Base-by-base conservation (phyloP, 1,140 invertebrate species). In the Pectinophora gossypiella region DNA sequence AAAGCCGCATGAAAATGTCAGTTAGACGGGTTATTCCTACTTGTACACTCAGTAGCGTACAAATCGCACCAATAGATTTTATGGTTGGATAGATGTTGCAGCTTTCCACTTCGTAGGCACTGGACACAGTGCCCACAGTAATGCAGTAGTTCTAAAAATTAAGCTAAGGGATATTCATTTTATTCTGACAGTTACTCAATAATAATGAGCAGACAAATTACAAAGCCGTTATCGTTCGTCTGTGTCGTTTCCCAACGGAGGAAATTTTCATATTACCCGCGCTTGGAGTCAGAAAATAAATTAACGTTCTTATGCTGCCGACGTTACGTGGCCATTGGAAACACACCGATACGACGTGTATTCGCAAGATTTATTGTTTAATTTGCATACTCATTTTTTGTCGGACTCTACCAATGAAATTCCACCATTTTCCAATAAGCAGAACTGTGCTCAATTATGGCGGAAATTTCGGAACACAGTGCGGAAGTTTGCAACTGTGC, bases 241-340 rank as follows among this genome's bases (percentile, higher is more conserved):
- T 63, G 20, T 42, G 10, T 10, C 19, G 36, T 32, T 0, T 46
- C 52, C 52, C 42, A 20, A 10, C 35, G 56, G 56, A 63, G 50
- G 15, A 63, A 59, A 63, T 59, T 59, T 63, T 59, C 56, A 63
- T 63, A 63, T 54, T 45, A 20, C 19, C 19, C 42, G 35, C 42
- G 22, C 36, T 48, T 35, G 38, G 49, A 19, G 60, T 54, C 40
- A 35, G 53, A 42, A 59, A 59, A 63, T 63, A 63, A 63, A 63
- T 63, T 56, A 63, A 56, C 50, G 60, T 63, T 63, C 60, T 63
- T 63, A 63, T 42, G 51, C 20, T 23, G 55, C 42, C 53, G 51
- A 51, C 60, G 38, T 44, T 20, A 44, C 42, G 42, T 44, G 42
- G 18, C 42, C 42, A 44, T 44, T 21, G 42, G 19, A 40, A 40